Percentiles rank a stretch among this genome's conserved stretches.
Evolutionary conservation across 1,140 invertebrate species (phyloP).

Genomic region (Temnothorax longispinosus): DNA sequence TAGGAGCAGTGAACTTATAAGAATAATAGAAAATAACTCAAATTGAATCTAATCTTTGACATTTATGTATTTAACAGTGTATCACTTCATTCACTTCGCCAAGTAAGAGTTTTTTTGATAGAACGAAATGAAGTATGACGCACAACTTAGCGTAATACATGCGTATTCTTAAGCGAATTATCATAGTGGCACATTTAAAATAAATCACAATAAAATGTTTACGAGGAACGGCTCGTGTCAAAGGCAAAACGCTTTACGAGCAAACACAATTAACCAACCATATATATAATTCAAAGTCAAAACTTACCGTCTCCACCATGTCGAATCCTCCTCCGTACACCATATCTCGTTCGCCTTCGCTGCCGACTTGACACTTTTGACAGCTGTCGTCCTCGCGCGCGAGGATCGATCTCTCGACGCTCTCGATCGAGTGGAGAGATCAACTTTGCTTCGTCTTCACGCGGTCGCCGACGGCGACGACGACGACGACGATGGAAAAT

Average conservation of each 20-base stretch:
- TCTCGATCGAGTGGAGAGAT: slow-evolving; percentile 64
- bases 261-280: not conserved
- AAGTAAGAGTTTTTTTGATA: not conserved
- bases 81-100: not conserved
- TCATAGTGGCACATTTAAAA: not conserved
- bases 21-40: no score
- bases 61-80: no score
- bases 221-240: not conserved
- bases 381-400: slow-evolving; percentile 40
- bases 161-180: not conserved
- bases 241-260: no score
- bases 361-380: slow-evolving; percentile 59
- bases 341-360: slow-evolving; percentile 69
- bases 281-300: not conserved
- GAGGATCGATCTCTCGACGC: slow-evolving; percentile 63
- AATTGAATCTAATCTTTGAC: no score
- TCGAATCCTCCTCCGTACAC: slow-evolving; percentile 81
- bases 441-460: slow-evolving; percentile 38
- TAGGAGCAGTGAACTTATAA: no score
- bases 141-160: not conserved
- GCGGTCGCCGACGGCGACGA: slow-evolving; percentile 28
- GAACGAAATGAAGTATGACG: not conserved
- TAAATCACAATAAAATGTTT: not conserved
- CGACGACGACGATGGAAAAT: slow-evolving; percentile 49
- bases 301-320: slow-evolving; percentile 83